A percentile compares a stretch with the other conserved stretches of the same genome.
Evolutionary conservation across 2,797 vertebrate genomes (phyloP).

Genomic region (Thamnophis elegans): DNA sequence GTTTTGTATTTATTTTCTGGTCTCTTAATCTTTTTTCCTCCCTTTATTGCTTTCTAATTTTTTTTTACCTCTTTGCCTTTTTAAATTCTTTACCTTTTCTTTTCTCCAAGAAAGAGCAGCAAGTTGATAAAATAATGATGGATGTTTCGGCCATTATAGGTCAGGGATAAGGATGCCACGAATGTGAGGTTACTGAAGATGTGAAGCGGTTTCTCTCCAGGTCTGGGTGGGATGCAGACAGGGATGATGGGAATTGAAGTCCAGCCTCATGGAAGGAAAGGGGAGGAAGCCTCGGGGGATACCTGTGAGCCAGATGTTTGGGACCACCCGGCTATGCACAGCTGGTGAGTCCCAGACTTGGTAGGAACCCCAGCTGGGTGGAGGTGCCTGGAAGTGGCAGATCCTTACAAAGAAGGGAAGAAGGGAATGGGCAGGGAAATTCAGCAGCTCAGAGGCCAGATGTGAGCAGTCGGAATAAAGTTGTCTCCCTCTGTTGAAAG

Average conservation of each 20-base stretch:
- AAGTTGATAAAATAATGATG: background rate
- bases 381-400: background rate
- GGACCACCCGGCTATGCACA: background rate
- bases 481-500: background rate
- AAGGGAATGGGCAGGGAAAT: background rate
- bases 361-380: background rate
- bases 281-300: background rate
- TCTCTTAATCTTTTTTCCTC: too few species aligned
- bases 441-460: background rate
- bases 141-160: background rate
- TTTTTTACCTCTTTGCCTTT: too few species aligned
- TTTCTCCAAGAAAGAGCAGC: background rate
- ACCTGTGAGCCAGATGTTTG: background rate
- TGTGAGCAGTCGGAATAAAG: background rate
- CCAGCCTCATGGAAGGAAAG: background rate
- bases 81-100: background rate
- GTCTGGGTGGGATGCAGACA: background rate
- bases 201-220: background rate
- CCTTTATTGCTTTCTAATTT: too few species aligned
- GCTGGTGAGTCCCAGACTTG: background rate
- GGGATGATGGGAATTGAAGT: background rate
- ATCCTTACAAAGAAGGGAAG: background rate
- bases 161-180: background rate
- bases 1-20: too few species aligned
- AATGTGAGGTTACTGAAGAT: background rate